Percentiles rank a stretch among this genome's conserved stretches.
phyloP scores from a whole-genome alignment of 2,113 vertebrate genomes.

The Psephotus haematonotus region DNA sequence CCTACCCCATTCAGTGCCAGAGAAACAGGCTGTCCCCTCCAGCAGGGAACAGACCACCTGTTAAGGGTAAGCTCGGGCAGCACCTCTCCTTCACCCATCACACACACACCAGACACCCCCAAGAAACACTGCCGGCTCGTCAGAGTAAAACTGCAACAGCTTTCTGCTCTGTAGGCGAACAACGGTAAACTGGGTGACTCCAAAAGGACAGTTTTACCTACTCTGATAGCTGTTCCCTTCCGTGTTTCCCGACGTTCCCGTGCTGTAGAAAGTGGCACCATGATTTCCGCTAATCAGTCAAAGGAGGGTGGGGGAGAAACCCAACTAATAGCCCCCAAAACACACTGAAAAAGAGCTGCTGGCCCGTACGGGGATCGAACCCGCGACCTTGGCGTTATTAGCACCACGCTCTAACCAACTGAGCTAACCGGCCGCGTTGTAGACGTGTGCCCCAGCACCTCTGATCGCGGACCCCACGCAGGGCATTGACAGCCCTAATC shows the following conservation, averaged over 20 bases:
- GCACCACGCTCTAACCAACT: conserved; percentile 75
- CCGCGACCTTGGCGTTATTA: conserved; percentile 74
- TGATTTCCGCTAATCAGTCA: accelerated
- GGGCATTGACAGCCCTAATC: accelerated
- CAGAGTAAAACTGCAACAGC: accelerated
- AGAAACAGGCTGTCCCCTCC: accelerated
- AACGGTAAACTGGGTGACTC: accelerated
- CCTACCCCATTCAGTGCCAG: accelerated
- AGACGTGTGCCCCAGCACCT: accelerated
- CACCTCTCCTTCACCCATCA: too few species aligned
- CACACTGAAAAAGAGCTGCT: not conserved
- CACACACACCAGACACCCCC: too few species aligned
- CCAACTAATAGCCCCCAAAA: accelerated
- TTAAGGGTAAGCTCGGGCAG: accelerated
- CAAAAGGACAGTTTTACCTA: accelerated
- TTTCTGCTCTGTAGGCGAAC: accelerated
- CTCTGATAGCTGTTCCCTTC: too few species aligned
- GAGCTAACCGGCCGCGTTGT: conserved; percentile 48
- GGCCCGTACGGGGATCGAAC: conserved; percentile 68
- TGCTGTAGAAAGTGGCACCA: too few species aligned
- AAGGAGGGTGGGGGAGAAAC: accelerated
- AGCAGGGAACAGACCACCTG: accelerated
- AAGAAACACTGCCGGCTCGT: accelerated
- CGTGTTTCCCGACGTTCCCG: accelerated
- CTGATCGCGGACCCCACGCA: accelerated